phyloP scores from a whole-genome alignment of 2,888 invertebrate species.

The Eupithecia centaureata region DNA sequence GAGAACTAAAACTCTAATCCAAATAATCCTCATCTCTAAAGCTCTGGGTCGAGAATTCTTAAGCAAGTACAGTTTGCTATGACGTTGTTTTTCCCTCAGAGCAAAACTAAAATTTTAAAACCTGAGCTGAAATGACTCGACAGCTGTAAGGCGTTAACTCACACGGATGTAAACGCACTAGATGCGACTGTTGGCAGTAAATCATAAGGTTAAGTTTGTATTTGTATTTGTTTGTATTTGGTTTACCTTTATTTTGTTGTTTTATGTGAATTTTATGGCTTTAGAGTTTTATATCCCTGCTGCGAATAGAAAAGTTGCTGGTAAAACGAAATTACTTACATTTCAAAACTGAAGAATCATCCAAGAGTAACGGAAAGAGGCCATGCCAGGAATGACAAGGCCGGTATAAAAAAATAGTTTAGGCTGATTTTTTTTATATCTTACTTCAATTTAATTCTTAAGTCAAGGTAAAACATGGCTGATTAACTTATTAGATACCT shows the following conservation, averaged over 20 bases:
- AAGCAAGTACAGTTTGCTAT: conserved; percentile 43
- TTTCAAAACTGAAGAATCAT: background rate
- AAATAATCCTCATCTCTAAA: conserved; percentile 24
- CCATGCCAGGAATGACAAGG: no score
- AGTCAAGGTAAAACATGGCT: no score
- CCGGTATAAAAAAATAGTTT: no score
- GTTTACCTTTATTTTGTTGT: conserved; percentile 13
- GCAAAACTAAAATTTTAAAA: conserved; percentile 66
- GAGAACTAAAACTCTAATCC: background rate
- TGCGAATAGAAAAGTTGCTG: background rate
- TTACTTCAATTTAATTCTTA: no score
- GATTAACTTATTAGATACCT: no score
- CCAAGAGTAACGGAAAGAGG: background rate
- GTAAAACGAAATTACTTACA: background rate
- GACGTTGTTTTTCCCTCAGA: conserved; percentile 57
- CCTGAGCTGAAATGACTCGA: conserved; percentile 60
- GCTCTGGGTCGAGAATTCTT: conserved; percentile 39
- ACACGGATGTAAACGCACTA: conserved; percentile 43
- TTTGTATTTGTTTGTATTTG: background rate
- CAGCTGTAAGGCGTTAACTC: conserved; percentile 65
- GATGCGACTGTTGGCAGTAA: conserved; percentile 44
- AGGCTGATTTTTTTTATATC: no score
- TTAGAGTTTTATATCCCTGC: background rate
- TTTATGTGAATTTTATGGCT: background rate
- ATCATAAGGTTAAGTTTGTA: conserved; percentile 5